These are phyloP conservation scores for Ivindomyrus marchei DNA, from an alignment of 2,113 vertebrate species.

Conservation along the genomic window DNA sequence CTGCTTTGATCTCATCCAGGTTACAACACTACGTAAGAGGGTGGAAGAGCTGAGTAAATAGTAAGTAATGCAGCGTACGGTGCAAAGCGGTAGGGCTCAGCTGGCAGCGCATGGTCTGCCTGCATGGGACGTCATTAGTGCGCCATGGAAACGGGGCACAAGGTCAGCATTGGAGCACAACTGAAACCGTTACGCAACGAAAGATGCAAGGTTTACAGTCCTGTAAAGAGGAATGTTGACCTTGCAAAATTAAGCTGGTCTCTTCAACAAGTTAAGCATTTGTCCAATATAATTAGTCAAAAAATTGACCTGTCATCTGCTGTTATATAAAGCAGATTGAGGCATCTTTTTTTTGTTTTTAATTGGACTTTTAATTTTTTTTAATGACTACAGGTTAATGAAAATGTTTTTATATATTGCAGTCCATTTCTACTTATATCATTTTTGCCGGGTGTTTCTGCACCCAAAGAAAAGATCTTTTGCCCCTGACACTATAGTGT, in stretches of 20 bases:
- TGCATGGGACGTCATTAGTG: conserved; percentile 54
- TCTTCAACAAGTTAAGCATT: background rate
- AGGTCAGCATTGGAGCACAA: conserved; percentile 32
- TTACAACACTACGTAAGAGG: conserved; percentile 90
- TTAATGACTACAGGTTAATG: background rate
- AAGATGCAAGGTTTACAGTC: background rate
- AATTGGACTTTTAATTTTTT: background rate
- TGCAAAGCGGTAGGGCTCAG: conserved; percentile 36
- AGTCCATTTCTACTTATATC: background rate
- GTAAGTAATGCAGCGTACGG: conserved; percentile 73
- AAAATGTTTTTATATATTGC: background rate
- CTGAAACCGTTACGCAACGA: background rate
- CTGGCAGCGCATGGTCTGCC: conserved; percentile 60
- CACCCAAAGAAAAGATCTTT: background rate
- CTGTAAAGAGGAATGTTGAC: background rate
- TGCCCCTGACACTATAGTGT: background rate
- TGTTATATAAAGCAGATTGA: background rate
- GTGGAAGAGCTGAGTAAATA: conserved; percentile 98
- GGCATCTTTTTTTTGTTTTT: background rate
- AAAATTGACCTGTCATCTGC: background rate
- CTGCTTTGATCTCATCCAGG: conserved; percentile 70
- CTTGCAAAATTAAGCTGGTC: background rate
- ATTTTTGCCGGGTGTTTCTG: background rate
- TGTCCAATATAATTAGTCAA: background rate
- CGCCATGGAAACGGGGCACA: conserved; percentile 20